Base-by-base conservation (phyloP, 2,888 invertebrate species). In the Yponomeuta cagnagella region DNA sequence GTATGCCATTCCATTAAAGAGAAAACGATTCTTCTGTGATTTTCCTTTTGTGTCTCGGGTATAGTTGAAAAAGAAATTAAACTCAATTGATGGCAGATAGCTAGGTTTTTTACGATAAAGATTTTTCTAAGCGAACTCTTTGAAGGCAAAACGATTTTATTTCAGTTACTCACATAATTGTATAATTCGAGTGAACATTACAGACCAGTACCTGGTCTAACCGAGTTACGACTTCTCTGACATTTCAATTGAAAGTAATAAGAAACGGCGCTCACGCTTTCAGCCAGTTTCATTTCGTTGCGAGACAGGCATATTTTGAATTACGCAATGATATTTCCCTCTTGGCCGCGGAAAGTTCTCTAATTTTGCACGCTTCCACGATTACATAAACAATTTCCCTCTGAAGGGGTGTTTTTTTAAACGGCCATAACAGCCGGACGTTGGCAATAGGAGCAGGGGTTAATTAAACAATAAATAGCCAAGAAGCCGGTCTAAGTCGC, bases 381-480 rank as follows among this genome's bases (percentile, higher is more conserved):
- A 82, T 82, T 82, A 80, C 84, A 87, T 88, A 89, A 90, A 89
- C 86, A 89, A 88, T 83, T 78, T 77, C 74, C 6, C 63, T 52
- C 4, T 10, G 48, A 33, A 65, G 78, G 79, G 80, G 78, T 74
- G 75, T 72, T 79, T 78, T 70, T 70, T 70, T 37, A 70, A 70
- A 78, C 76, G 77, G 78, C 80, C 78, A 77, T 80, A 80, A 84
- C 79, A 76, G 82, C 81, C 76, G 83, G 82, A 82, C 82, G 80
- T 78, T 75, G 80, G 69, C 73, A 48, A 77, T 72, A 74, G 52
- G 52, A 58, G 74, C 74, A 75, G 80, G 82, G 83, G 86, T 83
- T 90, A 90, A 92, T 92, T 91, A 90, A 91, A 90, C 90, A 85
- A 92, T 92, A 91, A 92, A 92, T 90, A 91, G 86, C 81, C 78